Evolutionary conservation across 2,113 vertebrate genomes (phyloP).

Genomic region (Eretmochelys imbricata): DNA sequence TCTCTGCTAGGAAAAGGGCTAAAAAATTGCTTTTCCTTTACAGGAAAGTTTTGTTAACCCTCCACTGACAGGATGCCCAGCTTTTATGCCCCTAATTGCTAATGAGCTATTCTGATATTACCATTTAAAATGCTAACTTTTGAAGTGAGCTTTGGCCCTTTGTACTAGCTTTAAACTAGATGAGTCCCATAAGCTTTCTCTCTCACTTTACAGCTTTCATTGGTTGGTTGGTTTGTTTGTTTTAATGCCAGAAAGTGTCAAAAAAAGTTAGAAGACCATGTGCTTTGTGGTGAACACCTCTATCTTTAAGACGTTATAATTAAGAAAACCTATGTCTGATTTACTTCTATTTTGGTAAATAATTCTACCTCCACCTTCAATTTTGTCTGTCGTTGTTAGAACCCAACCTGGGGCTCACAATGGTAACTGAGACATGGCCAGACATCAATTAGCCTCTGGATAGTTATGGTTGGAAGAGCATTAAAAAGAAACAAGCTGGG

Average conservation of each 20-base stretch:
- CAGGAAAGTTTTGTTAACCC: background rate
- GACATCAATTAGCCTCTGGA: background rate
- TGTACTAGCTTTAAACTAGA: accelerated
- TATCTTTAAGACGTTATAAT: background rate
- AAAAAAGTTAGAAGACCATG: background rate
- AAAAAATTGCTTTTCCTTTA: background rate
- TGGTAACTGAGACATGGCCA: background rate
- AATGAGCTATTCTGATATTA: background rate
- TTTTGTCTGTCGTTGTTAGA: background rate
- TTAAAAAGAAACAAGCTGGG: background rate
- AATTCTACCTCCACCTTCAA: background rate
- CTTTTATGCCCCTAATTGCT: background rate
- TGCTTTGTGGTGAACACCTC: background rate
- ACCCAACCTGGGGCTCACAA: accelerated
- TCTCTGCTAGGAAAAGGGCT: background rate
- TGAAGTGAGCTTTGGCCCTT: background rate
- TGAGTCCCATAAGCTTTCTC: accelerated
- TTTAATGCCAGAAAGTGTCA: background rate
- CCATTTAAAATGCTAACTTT: background rate
- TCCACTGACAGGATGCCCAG: accelerated
- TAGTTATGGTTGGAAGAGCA: background rate
- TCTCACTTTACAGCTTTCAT: background rate
- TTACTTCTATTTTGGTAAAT: background rate
- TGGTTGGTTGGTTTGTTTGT: background rate
- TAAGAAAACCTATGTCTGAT: background rate